These are phyloP conservation scores for Chelonoidis abingdonii DNA, from an alignment of 2,113 vertebrate genomes.

Conservation along the genomic window DNA sequence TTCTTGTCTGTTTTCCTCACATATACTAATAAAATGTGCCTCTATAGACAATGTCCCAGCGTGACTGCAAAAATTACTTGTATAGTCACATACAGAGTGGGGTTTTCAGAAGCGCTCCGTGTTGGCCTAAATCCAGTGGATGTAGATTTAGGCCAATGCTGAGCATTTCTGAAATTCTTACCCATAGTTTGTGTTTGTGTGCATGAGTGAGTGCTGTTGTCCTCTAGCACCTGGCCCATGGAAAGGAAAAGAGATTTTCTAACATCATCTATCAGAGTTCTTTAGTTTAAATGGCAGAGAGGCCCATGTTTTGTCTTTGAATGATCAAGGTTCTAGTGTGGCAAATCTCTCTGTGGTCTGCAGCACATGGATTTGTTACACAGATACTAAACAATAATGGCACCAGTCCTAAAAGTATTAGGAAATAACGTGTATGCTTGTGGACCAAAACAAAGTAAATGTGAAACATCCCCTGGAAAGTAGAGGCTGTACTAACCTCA, in stretches of 20 bases:
- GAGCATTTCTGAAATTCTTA: background rate
- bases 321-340: background rate
- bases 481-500: slow-evolving; percentile 2
- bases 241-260: background rate
- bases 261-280: background rate
- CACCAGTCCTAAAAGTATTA: background rate
- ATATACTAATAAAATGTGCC: background rate
- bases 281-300: background rate
- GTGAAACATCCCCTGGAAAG: background rate
- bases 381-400: background rate
- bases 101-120: background rate
- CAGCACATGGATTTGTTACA: background rate
- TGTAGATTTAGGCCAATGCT: background rate
- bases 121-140: background rate
- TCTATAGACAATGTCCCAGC: background rate
- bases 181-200: background rate
- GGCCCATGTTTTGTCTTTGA: background rate
- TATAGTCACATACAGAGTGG: background rate
- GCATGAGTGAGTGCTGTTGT: background rate
- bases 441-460: slow-evolving; percentile 33
- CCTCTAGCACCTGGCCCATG: background rate
- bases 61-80: background rate
- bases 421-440: background rate
- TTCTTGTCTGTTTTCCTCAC: background rate
- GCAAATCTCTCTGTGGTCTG: background rate